phyloP scores from a whole-genome alignment of 23 tunicate genomes.

The Styela clava region DNA sequence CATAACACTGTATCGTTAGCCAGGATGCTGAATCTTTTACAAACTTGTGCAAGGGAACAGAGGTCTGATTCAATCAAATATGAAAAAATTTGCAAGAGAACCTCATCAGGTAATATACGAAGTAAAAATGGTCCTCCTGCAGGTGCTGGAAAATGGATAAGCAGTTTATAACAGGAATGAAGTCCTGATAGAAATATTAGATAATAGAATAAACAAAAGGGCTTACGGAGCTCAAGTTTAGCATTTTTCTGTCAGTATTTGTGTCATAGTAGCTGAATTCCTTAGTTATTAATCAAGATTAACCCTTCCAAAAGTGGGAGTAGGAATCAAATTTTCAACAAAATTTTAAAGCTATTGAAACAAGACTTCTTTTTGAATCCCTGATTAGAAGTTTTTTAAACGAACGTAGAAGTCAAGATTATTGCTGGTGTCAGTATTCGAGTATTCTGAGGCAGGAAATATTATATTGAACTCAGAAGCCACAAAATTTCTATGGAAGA shows the following conservation, averaged over 20 bases:
- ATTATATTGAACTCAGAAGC: too few species aligned
- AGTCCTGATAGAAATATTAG: background rate
- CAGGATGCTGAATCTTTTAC: constrained; percentile 38
- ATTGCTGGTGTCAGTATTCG: too few species aligned
- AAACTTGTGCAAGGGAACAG: constrained; percentile 37
- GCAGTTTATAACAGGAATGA: background rate
- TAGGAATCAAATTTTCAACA: too few species aligned
- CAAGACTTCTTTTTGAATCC: too few species aligned
- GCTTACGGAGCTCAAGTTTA: background rate
- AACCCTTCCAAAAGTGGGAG: too few species aligned
- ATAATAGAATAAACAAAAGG: background rate
- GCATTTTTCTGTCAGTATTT: background rate
- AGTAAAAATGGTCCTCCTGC: constrained; percentile 26
- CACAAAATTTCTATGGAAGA: too few species aligned
- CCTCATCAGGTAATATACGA: constrained; percentile 49
- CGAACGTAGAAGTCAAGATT: too few species aligned
- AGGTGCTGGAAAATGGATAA: background rate
- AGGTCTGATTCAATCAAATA: constrained; percentile 40
- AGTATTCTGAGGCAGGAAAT: too few species aligned
- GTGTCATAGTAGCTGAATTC: too few species aligned
- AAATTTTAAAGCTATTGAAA: too few species aligned
- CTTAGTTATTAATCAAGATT: too few species aligned
- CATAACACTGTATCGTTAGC: constrained; percentile 48
- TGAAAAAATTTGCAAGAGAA: constrained; percentile 45
- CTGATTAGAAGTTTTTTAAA: too few species aligned